Evolutionary conservation across 2,113 vertebrate genomes (phyloP).

Genomic region (Hepsetus odoe): DNA sequence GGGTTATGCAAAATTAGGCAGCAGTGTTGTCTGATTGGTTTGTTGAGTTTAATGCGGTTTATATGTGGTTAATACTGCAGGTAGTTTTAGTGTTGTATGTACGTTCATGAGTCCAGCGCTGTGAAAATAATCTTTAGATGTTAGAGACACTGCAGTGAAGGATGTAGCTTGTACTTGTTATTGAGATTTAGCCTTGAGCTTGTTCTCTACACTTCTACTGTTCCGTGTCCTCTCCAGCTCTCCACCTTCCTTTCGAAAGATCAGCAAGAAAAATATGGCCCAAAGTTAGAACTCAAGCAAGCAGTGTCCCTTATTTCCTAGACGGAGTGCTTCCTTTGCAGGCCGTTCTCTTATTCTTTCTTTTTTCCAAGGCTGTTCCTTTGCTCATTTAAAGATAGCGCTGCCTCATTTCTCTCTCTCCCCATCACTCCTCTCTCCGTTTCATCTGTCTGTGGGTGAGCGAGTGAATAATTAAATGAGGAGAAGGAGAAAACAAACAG

Average conservation of each 20-base stretch:
- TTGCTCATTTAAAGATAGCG: conserved; percentile 11
- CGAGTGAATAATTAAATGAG: conserved; percentile 52
- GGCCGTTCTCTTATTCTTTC: background rate
- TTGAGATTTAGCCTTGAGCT: conserved; percentile 45
- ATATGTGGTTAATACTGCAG: too few species aligned
- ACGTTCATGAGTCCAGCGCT: background rate
- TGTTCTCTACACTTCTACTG: conserved; percentile 57
- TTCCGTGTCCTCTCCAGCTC: too few species aligned
- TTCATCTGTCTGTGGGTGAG: conserved; percentile 37
- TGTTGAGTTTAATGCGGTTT: too few species aligned
- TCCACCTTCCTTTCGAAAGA: background rate
- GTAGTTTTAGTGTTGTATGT: background rate
- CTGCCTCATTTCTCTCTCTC: conserved; percentile 24
- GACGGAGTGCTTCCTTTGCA: background rate
- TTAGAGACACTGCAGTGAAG: too few species aligned
- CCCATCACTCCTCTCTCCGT: background rate
- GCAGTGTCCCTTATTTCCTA: background rate
- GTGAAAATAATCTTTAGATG: background rate
- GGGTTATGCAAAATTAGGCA: too few species aligned
- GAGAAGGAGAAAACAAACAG: conserved; percentile 48
- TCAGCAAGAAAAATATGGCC: background rate
- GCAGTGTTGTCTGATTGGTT: too few species aligned
- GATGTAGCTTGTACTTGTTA: conserved; percentile 18
- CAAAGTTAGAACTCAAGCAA: background rate
- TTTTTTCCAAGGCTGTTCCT: background rate